These are phyloP conservation scores for Pogonus chalceus DNA, from an alignment of 1,140 invertebrate species.

Conservation along the genomic window DNA sequence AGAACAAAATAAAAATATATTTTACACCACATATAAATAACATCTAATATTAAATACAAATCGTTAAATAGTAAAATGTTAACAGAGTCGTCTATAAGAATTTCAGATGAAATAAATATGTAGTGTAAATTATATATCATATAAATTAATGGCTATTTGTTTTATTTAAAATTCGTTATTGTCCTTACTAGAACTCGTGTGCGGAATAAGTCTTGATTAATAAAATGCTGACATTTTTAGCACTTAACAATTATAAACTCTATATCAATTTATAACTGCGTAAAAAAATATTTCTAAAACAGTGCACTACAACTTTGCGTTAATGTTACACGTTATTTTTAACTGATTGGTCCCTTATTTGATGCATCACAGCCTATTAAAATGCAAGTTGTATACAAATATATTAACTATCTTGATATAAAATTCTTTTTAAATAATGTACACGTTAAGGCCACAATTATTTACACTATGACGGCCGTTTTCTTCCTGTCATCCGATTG, in stretches of 20 bases:
- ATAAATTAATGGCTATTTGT: too few relatives aligned
- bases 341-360: slow-evolving; percentile 27
- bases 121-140: background rate
- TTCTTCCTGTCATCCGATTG: slow-evolving; percentile 19
- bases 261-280: background rate
- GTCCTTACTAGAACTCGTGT: background rate
- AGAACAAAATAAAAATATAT: background rate
- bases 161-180: background rate
- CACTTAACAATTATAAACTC: background rate
- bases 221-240: slow-evolving; percentile 3
- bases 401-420: slow-evolving; percentile 8
- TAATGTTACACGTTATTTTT: background rate
- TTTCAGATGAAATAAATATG: background rate
- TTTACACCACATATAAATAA: background rate
- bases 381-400: slow-evolving; percentile 24
- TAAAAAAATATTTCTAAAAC: slow-evolving; percentile 2
- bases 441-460: slow-evolving; percentile 18
- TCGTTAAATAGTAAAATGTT: too few relatives aligned
- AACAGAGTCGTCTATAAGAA: too few relatives aligned
- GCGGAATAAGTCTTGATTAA: background rate
- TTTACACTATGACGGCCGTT: background rate
- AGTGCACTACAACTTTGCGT: background rate
- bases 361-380: slow-evolving; percentile 29
- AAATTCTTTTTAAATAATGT: slow-evolving; percentile 8
- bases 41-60: too few relatives aligned